Percentiles rank a stretch among this genome's conserved stretches.
phyloP scores from a whole-genome alignment of 2,888 invertebrate genomes.

The Eumacrocentrus americanus region DNA sequence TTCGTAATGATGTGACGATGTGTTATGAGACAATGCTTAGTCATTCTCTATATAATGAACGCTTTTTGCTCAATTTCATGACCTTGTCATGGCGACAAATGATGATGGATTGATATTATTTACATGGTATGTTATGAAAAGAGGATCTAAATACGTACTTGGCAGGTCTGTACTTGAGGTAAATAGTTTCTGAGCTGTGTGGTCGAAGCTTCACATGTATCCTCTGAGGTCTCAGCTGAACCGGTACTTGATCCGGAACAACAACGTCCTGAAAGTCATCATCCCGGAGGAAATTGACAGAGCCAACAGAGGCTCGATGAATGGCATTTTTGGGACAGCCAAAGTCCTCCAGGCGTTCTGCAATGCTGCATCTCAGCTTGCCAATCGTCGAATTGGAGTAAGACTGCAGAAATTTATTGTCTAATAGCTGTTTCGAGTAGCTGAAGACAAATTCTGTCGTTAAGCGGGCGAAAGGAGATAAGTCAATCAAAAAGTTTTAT shows the following conservation, averaged over 20 bases:
- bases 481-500: neutral
- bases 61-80: neutral
- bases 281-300: conserved; percentile 43
- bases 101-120: neutral
- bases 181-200: conserved; percentile 68
- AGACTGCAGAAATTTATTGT: conserved; percentile 29
- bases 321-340: conserved; percentile 42
- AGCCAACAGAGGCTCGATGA: conserved; percentile 31
- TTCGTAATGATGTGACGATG: neutral
- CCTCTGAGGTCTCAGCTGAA: conserved; percentile 73
- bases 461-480: neutral
- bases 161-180: conserved; percentile 76
- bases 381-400: conserved; percentile 45
- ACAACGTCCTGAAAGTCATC: conserved; percentile 64
- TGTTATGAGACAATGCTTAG: neutral
- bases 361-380: conserved; percentile 45
- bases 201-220: conserved; percentile 68
- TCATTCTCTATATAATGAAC: conserved; percentile 8
- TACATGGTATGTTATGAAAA: neutral
- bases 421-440: neutral
- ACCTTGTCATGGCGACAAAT: neutral
- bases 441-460: neutral
- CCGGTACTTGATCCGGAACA: conserved; percentile 60
- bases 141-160: conserved; percentile 39
- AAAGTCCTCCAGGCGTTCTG: conserved; percentile 40